phyloP scores from a whole-genome alignment of 1,140 invertebrate genomes.

The Euborellia annulipes region DNA sequence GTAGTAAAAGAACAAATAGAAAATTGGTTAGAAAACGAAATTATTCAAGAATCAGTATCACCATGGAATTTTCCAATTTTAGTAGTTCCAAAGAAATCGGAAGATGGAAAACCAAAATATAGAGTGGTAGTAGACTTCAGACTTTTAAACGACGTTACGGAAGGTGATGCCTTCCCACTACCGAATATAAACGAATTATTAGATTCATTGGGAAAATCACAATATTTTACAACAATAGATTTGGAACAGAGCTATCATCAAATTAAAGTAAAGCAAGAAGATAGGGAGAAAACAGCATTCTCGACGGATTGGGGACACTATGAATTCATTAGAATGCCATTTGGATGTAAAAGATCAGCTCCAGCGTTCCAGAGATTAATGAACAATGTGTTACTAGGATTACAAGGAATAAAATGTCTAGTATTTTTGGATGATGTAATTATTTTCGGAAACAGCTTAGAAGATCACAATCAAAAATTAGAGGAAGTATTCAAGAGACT shows the following conservation, averaged over 20 bases:
- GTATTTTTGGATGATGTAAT: slow-evolving; percentile 32
- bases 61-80: no score
- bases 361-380: slow-evolving; percentile 16
- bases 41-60: no score
- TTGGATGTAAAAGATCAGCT: slow-evolving; percentile 23
- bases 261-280: slow-evolving; percentile 15
- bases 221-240: slow-evolving; percentile 1
- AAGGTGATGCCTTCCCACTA: no score
- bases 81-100: no score
- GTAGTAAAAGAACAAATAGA: no score
- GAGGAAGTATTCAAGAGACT: slow-evolving; percentile 21
- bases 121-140: no score
- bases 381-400: slow-evolving; percentile 21
- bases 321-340: slow-evolving; percentile 20
- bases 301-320: slow-evolving; percentile 20
- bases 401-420: slow-evolving; percentile 19
- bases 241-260: slow-evolving; percentile 4
- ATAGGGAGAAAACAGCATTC: slow-evolving; percentile 19
- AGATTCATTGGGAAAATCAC: neutral
- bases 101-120: no score
- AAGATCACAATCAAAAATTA: slow-evolving; percentile 26
- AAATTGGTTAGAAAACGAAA: no score
- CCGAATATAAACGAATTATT: no score
- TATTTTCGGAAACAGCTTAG: slow-evolving; percentile 20
- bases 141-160: no score